A percentile compares a stretch with the other conserved stretches of the same genome.
Evolutionary conservation across 2,888 invertebrate species (phyloP).

Genomic region (Petrophora chlorosata): DNA sequence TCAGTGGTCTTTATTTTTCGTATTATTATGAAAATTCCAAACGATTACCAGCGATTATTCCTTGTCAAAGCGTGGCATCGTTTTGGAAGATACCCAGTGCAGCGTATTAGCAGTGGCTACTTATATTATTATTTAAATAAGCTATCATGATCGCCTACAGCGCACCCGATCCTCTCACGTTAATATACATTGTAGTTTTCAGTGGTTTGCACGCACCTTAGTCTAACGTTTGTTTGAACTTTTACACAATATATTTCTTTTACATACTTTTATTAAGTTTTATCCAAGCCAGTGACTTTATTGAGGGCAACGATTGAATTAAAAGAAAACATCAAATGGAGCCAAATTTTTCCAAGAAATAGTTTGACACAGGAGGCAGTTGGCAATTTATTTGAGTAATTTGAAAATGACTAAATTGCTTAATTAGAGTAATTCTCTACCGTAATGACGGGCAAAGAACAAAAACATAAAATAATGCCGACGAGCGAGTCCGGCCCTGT

Average conservation of each 20-base stretch:
- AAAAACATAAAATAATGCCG: slow-evolving; percentile 37
- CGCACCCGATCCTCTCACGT: slow-evolving; percentile 51
- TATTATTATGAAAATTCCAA: slow-evolving; percentile 63
- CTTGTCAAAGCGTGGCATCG: slow-evolving; percentile 65
- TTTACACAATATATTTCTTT: neutral
- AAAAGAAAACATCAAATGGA: neutral
- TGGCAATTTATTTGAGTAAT: slow-evolving; percentile 30
- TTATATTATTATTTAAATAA: slow-evolving; percentile 51
- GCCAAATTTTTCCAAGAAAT: slow-evolving; percentile 27
- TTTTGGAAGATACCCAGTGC: slow-evolving; percentile 39
- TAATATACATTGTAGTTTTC: slow-evolving; percentile 27
- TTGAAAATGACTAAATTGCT: slow-evolving; percentile 30
- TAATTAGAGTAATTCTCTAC: slow-evolving; percentile 29
- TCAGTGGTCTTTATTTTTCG: slow-evolving; percentile 55
- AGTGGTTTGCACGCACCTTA: neutral
- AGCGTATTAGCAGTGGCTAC: slow-evolving; percentile 42
- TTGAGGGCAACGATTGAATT: neutral
- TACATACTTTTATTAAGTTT: neutral
- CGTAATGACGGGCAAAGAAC: slow-evolving; percentile 24
- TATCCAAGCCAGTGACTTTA: neutral
- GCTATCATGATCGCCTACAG: slow-evolving; percentile 57
- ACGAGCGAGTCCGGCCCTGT: slow-evolving; percentile 53
- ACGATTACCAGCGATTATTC: slow-evolving; percentile 66
- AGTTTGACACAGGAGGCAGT: slow-evolving; percentile 28
- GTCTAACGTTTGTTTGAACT: neutral